phyloP scores from a whole-genome alignment of 2,113 vertebrate species.

The Machaerirhynchus nigripectus region DNA sequence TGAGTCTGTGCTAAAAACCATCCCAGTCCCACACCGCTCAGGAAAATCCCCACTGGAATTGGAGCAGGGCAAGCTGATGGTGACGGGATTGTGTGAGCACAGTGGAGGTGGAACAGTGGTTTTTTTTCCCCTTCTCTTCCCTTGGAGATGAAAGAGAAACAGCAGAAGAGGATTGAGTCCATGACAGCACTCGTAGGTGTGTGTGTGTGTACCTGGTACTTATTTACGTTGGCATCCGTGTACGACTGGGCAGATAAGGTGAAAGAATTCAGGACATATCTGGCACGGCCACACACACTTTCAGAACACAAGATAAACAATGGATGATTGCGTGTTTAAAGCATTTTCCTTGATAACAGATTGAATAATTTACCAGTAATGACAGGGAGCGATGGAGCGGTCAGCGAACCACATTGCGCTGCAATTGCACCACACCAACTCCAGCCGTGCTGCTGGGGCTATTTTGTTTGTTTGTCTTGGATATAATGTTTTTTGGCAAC shows the following conservation, averaged over 20 bases:
- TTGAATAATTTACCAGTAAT: constrained; percentile 32
- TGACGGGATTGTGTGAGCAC: background rate
- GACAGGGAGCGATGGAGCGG: background rate
- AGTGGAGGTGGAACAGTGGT: background rate
- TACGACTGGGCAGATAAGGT: background rate
- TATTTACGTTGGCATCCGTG: background rate
- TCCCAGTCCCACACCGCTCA: background rate
- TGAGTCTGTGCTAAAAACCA: background rate
- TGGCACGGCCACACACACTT: background rate
- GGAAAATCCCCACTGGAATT: background rate
- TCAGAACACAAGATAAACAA: constrained; percentile 15
- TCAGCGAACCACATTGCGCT: background rate
- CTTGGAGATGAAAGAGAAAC: background rate
- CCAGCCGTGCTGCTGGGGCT: background rate
- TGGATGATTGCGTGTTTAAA: constrained; percentile 4
- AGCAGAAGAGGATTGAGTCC: background rate
- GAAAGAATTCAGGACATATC: constrained; percentile 10
- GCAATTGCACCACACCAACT: background rate
- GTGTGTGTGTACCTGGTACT: background rate
- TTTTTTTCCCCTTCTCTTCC: background rate
- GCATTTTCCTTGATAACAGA: constrained; percentile 47
- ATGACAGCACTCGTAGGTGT: background rate
- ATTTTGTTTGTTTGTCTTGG: background rate
- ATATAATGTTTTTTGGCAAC: background rate
- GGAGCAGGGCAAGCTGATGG: background rate